Base-by-base conservation (phyloP, 2,888 invertebrate species). In the Cepaea hortensis region DNA sequence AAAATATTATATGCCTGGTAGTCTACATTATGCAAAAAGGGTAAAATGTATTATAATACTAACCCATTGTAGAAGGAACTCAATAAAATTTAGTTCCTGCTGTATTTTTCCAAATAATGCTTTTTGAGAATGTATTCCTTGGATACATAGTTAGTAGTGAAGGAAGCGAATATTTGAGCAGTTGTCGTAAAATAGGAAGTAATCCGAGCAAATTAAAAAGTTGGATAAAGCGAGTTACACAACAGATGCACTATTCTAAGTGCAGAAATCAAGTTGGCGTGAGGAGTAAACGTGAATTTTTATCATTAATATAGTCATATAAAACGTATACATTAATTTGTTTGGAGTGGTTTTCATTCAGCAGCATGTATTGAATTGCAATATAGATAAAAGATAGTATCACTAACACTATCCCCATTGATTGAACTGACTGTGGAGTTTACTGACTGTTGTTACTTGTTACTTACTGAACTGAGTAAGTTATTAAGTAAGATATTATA, bases 101-200 rank as follows among this genome's bases (percentile, higher is more conserved):
- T 55, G 55, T 11, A 55, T 55, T 55, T 55, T 9, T 55, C 55
- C 55, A 55, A 55, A 55, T 55, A 55, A 55, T 9, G 35, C 1
- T 35, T 35, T 35, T 35, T 35, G 11, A 55, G 11, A 55, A 55
- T 55, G 55, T 55, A 55, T 76, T 83, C 81, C 70, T 73, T 86
- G 50, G 72, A 75, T 61, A 81, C 73, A 23, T 65, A 20, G 79
- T 84, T n/a, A 20, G 79, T 84, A 1, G 62, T 65, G 82, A 50
- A 82, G 84, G 62, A 68, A 82, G n/a, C 72, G 35, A 11, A 48
- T 35, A 46, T 11, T 15, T 75, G 68, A n/a, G 35, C 61, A 23
- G 65, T 46, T 70, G 85, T 85, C 84, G 84, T 84, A 84, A 84
- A 84, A 76, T 75, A 62, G 83, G 83, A 76, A 84, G 68, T 68